Evolutionary conservation across 2,888 invertebrate genomes (phyloP).

Genomic region (Athrips mouffetella): DNA sequence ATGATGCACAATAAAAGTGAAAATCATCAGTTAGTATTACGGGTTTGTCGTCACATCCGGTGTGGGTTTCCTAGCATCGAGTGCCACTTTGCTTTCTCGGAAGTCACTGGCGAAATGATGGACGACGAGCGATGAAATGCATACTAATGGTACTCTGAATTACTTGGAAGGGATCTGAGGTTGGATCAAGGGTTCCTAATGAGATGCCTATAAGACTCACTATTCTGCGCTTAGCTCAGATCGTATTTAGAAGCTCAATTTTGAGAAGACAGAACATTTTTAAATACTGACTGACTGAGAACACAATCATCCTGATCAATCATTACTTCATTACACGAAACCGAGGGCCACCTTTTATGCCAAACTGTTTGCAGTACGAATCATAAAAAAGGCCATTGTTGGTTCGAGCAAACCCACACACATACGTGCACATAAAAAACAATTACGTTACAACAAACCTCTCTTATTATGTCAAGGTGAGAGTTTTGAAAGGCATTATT

Average conservation of each 20-base stretch:
- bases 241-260: too few species aligned
- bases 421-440: slow-evolving; percentile 35
- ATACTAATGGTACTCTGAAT: slow-evolving; percentile 47
- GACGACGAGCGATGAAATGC: slow-evolving; percentile 43
- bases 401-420: slow-evolving; percentile 35
- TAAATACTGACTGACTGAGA: too few species aligned
- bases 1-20: slow-evolving; percentile 60
- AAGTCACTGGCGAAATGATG: slow-evolving; percentile 60
- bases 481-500: slow-evolving; percentile 42
- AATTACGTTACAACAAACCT: slow-evolving; percentile 37
- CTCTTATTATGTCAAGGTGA: slow-evolving; percentile 51
- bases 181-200: neutral
- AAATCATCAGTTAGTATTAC: slow-evolving; percentile 55
- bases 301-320: slow-evolving; percentile 49
- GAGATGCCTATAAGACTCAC: too few species aligned
- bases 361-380: slow-evolving; percentile 12
- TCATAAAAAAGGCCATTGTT: slow-evolving; percentile 27
- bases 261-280: too few species aligned
- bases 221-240: too few species aligned
- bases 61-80: slow-evolving; percentile 45
- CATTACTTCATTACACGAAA: slow-evolving; percentile 36
- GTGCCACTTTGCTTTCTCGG: slow-evolving; percentile 68
- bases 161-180: slow-evolving; percentile 27
- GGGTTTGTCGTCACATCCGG: slow-evolving; percentile 51
- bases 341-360: slow-evolving; percentile 12